Conservation (phyloP, 2,797 vertebrate species). For the Todus mexicanus region DNA sequence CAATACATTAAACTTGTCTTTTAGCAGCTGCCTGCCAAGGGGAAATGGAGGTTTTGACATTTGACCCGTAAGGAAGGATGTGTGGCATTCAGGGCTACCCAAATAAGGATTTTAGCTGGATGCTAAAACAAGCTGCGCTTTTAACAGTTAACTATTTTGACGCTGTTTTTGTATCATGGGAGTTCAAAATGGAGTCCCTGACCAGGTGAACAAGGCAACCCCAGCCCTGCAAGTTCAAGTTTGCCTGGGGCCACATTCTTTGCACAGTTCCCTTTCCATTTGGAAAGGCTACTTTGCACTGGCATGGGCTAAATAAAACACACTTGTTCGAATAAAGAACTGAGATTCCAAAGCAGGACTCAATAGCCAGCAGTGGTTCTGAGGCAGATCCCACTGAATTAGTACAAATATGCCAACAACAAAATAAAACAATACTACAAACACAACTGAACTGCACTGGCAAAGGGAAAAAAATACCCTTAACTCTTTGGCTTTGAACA, state of each 20-base stretch:
- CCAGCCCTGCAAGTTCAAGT: background rate
- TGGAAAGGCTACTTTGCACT: background rate
- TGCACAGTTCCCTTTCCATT: background rate
- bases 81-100: slow-evolving; percentile 50
- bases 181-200: background rate
- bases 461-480: background rate
- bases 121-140: background rate
- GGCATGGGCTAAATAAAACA: background rate
- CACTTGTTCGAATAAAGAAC: slow-evolving; percentile 1
- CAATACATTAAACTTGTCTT: slow-evolving; percentile 46
- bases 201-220: background rate
- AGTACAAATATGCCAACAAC: background rate
- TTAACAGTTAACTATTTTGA: slow-evolving; percentile 51
- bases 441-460: background rate
- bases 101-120: slow-evolving; percentile 44
- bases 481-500: background rate
- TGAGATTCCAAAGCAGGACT: slow-evolving; percentile 2
- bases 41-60: slow-evolving; percentile 63
- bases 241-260: background rate
- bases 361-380: background rate
- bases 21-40: slow-evolving; percentile 34
- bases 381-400: background rate
- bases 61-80: slow-evolving; percentile 58
- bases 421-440: background rate
- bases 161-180: background rate